Base-by-base conservation (phyloP, 2,888 invertebrate genomes). In the Siphonodentalium dalli region DNA sequence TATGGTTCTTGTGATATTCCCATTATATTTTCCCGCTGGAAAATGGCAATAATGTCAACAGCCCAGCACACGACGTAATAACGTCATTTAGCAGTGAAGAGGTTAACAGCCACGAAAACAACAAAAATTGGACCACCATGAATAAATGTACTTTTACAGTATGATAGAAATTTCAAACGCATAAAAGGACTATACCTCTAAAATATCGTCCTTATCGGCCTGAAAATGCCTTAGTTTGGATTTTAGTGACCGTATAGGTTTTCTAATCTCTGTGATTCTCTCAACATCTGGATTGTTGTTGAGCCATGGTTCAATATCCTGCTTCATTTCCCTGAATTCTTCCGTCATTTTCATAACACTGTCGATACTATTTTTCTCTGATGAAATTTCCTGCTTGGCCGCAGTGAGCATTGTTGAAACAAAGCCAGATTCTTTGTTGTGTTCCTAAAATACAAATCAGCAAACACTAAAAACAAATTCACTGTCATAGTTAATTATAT, bases 151-250 rank as follows among this genome's bases (percentile, higher is more conserved):
- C n/a, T n/a, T n/a, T n/a, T n/a, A n/a, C n/a, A n/a, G n/a, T n/a
- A n/a, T n/a, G n/a, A n/a, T n/a, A n/a, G n/a, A n/a, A n/a, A n/a
- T n/a, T n/a, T n/a, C n/a, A n/a, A n/a, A n/a, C n/a, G n/a, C 33
- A 41, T 38, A 20, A 15, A 4, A 38, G 11, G 3, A 24, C 42
- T 46, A 13, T 42, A 74, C 78, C 71, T 78, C 78, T 50, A 75
- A 77, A 6, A 74, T 45, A 59, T 78, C 78, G 23, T 69, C 64
- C 56, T 71, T 71, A 44, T 78, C 77, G 5, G 77, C 78, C 50
- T 74, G 65, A 39, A 63, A 68, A 41, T 78, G 78, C 6, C 78
- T 48, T 5, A 78, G 58, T 46, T 75, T 74, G 3, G 77, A 77
- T 51, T 73, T 72, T 8, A 76, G 57, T 23, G 63, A 34, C 11